Evolutionary conservation across 2,888 invertebrate genomes (phyloP).

Genomic region (Endotricha flammealis): DNA sequence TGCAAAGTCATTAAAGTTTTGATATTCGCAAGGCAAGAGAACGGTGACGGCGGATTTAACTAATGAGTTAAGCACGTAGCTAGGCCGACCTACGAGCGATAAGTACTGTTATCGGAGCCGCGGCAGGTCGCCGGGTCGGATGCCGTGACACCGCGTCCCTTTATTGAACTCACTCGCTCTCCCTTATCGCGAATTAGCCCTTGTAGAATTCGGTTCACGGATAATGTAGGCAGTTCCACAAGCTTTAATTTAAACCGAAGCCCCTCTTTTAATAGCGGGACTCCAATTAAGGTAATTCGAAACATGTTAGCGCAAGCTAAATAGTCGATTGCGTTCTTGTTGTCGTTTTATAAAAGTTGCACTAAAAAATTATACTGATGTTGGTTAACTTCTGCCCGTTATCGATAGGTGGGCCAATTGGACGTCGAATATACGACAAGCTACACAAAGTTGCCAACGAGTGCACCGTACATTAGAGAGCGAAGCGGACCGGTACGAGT

Average conservation of each 20-base stretch:
- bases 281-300: constrained; percentile 70
- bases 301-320: constrained; percentile 50
- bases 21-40: constrained; percentile 5
- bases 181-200: constrained; percentile 69
- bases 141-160: constrained; percentile 56
- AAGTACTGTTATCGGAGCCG: constrained; percentile 49
- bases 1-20: constrained; percentile 11
- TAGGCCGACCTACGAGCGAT: constrained; percentile 39
- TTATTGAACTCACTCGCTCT: constrained; percentile 58
- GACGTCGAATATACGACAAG: constrained; percentile 29
- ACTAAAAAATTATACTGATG: constrained; percentile 16
- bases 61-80: constrained; percentile 15
- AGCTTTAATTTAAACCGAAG: constrained; percentile 64
- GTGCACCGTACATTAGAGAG: constrained; percentile 44
- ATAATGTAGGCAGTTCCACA: constrained; percentile 61
- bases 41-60: constrained; percentile 5
- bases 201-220: constrained; percentile 61
- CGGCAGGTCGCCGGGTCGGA: constrained; percentile 37
- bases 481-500: constrained; percentile 41
- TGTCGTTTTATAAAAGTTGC: constrained; percentile 19
- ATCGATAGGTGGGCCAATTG: constrained; percentile 25
- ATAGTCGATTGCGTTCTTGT: constrained; percentile 34
- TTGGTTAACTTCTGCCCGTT: constrained; percentile 14
- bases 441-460: constrained; percentile 42
- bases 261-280: constrained; percentile 55